These are phyloP conservation scores for Cataglyphis altisquamis DNA, from an alignment of 2,888 invertebrate genomes.

Conservation along the genomic window DNA sequence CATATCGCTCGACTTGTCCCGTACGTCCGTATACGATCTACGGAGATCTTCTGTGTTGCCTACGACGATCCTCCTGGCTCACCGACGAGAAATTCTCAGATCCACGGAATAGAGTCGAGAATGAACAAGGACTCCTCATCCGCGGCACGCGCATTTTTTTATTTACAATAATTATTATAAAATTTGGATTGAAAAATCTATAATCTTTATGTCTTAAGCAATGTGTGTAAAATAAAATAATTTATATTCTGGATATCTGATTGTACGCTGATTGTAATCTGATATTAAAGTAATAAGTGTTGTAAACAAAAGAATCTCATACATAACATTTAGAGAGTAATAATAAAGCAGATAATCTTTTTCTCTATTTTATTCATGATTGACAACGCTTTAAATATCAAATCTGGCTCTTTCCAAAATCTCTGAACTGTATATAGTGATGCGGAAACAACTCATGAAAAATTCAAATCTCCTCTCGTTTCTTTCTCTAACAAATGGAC, in stretches of 20 bases:
- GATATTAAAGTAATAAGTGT: neutral
- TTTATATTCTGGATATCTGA: neutral
- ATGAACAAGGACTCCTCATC: slow-evolving; percentile 2
- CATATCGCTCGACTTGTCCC: slow-evolving; percentile 77
- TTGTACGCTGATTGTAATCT: neutral
- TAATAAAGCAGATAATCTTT: neutral
- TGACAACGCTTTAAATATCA: neutral
- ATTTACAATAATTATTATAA: neutral
- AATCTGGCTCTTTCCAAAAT: neutral
- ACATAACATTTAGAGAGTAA: neutral
- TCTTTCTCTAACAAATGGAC: slow-evolving; percentile 39
- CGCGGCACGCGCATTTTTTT: slow-evolving; percentile 31
- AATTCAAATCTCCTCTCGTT: slow-evolving; percentile 24
- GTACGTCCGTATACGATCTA: slow-evolving; percentile 76
- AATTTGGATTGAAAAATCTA: neutral
- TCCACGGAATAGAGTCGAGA: slow-evolving; percentile 11
- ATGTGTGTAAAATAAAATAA: neutral
- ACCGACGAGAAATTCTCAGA: slow-evolving; percentile 33
- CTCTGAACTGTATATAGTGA: neutral
- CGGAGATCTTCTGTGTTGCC: slow-evolving; percentile 54
- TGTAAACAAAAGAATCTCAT: neutral
- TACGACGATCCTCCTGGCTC: slow-evolving; percentile 61
- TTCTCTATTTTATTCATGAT: neutral
- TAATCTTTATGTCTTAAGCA: neutral
- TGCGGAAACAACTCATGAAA: slow-evolving; percentile 34